Evolutionary conservation across 2,888 invertebrate species (phyloP).

Genomic region (Epinotia ramella): DNA sequence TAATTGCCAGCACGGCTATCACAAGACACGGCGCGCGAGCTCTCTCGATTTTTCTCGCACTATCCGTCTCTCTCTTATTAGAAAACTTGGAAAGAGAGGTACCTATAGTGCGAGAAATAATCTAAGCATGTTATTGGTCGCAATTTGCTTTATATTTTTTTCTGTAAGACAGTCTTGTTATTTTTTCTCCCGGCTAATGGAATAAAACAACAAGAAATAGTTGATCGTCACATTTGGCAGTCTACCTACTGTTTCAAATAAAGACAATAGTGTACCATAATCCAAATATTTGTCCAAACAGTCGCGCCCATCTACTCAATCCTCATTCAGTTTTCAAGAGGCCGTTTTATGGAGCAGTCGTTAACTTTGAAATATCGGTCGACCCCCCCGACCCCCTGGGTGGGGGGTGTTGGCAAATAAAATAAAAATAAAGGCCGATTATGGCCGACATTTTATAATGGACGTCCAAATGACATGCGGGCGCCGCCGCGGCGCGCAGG

Average conservation of each 20-base stretch:
- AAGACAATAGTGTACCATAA: conserved; percentile 17
- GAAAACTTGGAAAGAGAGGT: too few relatives aligned
- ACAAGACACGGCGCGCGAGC: too few relatives aligned
- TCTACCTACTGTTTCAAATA: background rate
- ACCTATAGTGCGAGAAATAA: too few relatives aligned
- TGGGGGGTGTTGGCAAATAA: conserved; percentile 74
- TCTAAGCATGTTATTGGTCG: too few relatives aligned
- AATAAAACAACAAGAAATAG: too few relatives aligned
- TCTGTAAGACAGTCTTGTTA: too few relatives aligned
- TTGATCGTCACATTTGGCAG: too few relatives aligned
- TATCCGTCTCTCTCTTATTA: too few relatives aligned
- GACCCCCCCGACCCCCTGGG: conserved; percentile 50
- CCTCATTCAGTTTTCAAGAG: conserved; percentile 73
- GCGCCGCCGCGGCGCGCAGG: conserved; percentile 69
- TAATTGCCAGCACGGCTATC: too few relatives aligned
- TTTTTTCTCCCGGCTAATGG: too few relatives aligned
- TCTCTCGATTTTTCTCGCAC: too few relatives aligned
- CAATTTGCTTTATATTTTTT: too few relatives aligned
- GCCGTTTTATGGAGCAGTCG: conserved; percentile 80
- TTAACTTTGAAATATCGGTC: conserved; percentile 84
- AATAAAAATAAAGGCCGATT: conserved; percentile 84
- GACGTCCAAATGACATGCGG: conserved; percentile 82
- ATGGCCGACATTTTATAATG: conserved; percentile 84
- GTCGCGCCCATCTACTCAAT: conserved; percentile 63
- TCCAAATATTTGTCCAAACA: conserved; percentile 48